Base-by-base conservation (phyloP, 2,888 invertebrate species). In the Bombylius major region DNA sequence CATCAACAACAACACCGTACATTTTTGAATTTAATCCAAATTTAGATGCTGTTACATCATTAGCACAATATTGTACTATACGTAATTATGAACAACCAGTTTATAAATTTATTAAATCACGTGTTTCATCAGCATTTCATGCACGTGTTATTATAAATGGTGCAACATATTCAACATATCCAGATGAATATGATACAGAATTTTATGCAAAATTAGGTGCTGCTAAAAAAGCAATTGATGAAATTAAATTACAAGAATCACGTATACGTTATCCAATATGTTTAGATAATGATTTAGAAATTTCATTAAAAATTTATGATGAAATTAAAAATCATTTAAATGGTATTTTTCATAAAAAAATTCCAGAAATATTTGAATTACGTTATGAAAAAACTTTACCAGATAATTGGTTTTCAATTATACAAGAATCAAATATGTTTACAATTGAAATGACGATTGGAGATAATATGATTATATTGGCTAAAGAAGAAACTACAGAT, bases 301-400 rank as follows among this genome's bases (percentile, higher is more conserved):
- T 75, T 8, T 63, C 66, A 0, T 62, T 67, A 36, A 66, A 67
- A 42, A 65, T 75, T 1, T 70, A 65, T 53, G 60, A 66, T 4
- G 69, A 68, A 58, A 50, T 75, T 14, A 61, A 67, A n/a, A 69
- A 68, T 63, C 76, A 76, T 65, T 77, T 78, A 51, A 77, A 79
- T 57, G 84, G 84, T 13, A 70, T 84, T 31, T 80, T 82, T 75
- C 78, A 78, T 7, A 78, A 72, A 61, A 78, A 77, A 52, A 74
- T 84, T 60, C 79, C 80, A 39, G 76, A 78, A 60, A 68, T 79
- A 61, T 82, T 81, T 66, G 77, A 78, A 53, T 76, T 81, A 58
- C 78, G 78, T 58, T 86, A 80, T 64, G 73, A 77, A 4, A 86
- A 87, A 68, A 78, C 79, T 54, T 71, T 89, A 51, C 89, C 89